Percentiles rank a stretch among this genome's conserved stretches.
Conservation (phyloP, 92 coral and sea anemone species). For the Meandrina meandrites region DNA sequence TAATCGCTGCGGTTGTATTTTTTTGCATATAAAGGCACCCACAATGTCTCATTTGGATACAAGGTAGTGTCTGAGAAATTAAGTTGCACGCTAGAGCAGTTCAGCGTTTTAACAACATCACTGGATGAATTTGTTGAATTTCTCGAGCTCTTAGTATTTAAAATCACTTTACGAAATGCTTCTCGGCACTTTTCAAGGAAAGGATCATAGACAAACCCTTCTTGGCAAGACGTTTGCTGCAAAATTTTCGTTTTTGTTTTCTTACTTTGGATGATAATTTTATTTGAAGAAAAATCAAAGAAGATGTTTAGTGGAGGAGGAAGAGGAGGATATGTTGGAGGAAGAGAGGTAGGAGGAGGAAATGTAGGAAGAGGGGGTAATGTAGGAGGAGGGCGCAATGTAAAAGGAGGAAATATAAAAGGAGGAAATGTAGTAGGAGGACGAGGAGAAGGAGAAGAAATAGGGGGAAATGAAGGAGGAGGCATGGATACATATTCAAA, state of each 20-base stretch:
- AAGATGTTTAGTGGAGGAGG: constrained; percentile 29
- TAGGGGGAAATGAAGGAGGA: too few relatives aligned
- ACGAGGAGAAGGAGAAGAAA: too few relatives aligned
- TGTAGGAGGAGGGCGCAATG: too few relatives aligned
- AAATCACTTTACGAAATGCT: neutral
- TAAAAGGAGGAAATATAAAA: too few relatives aligned
- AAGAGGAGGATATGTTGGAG: too few relatives aligned
- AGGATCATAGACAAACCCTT: constrained; percentile 36
- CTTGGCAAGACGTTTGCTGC: neutral
- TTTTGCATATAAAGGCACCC: constrained; percentile 11
- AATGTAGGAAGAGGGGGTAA: too few relatives aligned
- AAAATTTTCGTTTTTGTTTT: neutral
- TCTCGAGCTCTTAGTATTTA: neutral
- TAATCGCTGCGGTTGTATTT: constrained; percentile 6
- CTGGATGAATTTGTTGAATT: neutral
- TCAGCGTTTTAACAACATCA: neutral
- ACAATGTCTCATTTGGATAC: constrained; percentile 22
- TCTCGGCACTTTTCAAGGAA: constrained; percentile 7
- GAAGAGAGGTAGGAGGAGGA: too few relatives aligned
- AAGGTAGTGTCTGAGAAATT: neutral
- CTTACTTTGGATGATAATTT: neutral
- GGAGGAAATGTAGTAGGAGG: too few relatives aligned
- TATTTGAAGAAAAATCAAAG: constrained; percentile 26
- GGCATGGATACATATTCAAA: too few relatives aligned
- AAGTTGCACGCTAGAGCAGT: neutral